phyloP scores from a whole-genome alignment of 1,140 invertebrate genomes.

The Akabosia matsudoensis region DNA sequence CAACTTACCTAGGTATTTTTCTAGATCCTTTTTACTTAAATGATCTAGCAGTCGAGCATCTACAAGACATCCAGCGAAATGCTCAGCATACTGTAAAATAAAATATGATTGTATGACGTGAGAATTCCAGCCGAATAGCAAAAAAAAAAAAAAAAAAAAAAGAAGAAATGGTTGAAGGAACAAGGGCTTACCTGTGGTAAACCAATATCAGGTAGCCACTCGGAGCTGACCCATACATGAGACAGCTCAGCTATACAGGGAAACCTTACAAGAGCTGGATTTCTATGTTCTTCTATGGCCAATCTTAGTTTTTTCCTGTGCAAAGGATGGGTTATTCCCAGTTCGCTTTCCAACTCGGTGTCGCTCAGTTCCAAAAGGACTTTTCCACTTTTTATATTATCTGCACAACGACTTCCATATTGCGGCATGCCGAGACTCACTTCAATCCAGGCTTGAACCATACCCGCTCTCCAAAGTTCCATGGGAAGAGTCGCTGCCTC shows the following conservation, averaged over 20 bases:
- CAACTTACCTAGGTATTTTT: constrained; percentile 70
- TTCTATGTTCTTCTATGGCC: constrained; percentile 85
- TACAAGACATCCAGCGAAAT: constrained; percentile 82
- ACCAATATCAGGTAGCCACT: constrained; percentile 87
- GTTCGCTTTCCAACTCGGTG: constrained; percentile 77
- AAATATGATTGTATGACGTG: not conserved
- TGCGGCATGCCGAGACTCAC: constrained; percentile 89
- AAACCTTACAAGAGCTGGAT: constrained; percentile 78
- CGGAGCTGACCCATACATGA: constrained; percentile 86
- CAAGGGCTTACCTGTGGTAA: constrained; percentile 64
- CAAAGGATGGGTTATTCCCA: constrained; percentile 83
- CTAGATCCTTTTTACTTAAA: constrained; percentile 86
- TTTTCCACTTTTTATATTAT: constrained; percentile 93
- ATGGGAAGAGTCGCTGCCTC: constrained; percentile 84
- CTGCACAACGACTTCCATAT: constrained; percentile 80
- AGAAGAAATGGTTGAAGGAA: not conserved
- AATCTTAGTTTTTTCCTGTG: constrained; percentile 88
- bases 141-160: not conserved
- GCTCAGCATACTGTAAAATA: constrained; percentile 70
- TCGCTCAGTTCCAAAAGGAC: constrained; percentile 85
- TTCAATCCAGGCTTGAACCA: constrained; percentile 89
- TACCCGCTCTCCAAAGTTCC: constrained; percentile 84
- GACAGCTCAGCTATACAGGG: constrained; percentile 79
- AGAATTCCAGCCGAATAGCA: too few relatives aligned
- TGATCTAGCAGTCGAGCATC: constrained; percentile 88